Evolutionary conservation across 35 echinoderm and acorn worm genomes (phyloP).

Genomic region (Stichopus chloronotus): DNA sequence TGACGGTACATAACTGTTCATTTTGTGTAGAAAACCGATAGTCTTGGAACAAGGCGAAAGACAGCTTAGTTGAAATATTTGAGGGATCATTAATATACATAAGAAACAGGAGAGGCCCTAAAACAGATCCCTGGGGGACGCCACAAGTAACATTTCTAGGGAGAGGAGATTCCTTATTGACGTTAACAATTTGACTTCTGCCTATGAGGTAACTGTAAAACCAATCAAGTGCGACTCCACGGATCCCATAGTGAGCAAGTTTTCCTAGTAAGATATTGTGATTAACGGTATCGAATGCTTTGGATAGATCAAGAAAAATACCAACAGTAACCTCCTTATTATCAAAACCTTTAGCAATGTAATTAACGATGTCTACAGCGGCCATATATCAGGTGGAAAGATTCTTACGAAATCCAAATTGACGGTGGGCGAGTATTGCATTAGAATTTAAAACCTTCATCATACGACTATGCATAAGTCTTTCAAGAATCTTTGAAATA

Average conservation of each 20-base stretch:
- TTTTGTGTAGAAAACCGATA: not conserved
- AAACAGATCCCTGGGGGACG: not conserved
- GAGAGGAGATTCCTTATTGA: not conserved
- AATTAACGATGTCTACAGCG: not conserved
- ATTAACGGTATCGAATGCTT: not conserved
- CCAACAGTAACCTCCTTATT: not conserved
- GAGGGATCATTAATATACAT: not conserved
- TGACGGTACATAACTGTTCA: not conserved
- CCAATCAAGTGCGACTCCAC: not conserved
- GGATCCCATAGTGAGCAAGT: constrained; percentile 18
- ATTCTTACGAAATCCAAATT: constrained; percentile 25
- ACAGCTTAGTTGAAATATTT: too few species aligned
- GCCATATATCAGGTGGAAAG: not conserved
- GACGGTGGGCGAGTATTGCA: not conserved
- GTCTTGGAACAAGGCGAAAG: too few species aligned
- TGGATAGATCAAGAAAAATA: constrained; percentile 2
- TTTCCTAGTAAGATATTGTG: not conserved
- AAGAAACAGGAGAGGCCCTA: not conserved
- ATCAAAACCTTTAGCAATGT: not conserved
- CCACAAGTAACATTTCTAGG: not conserved
- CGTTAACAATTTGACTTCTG: not conserved
- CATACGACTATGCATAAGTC: not conserved
- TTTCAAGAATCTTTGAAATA: too few species aligned
- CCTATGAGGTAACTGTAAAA: not conserved
- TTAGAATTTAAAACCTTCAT: not conserved